Base-by-base conservation (phyloP, 2,888 invertebrate species). In the Diabrotica balteata region DNA sequence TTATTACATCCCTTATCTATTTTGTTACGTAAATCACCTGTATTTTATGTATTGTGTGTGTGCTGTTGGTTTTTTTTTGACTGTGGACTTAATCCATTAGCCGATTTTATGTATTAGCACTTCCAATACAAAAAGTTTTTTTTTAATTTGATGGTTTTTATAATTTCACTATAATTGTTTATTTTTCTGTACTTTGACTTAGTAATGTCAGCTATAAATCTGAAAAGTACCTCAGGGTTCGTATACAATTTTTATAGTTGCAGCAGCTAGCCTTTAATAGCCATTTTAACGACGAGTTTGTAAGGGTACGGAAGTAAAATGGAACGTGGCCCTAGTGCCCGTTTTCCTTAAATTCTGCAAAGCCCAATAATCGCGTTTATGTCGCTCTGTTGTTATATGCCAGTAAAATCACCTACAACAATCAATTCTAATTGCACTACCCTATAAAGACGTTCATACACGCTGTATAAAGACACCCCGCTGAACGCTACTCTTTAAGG, bases 381-480 rank as follows among this genome's bases (percentile, higher is more conserved):
- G 80, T 80, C 78, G 76, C 74, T 73, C 75, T 77, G 80, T 76
- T 77, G 80, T 81, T 81, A 80, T 81, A 78, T 77, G 78, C 79
- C 79, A 79, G 81, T 81, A 82, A 81, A 83, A 82, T 82, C 83
- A 82, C 82, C 81, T 81, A 80, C 80, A 81, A 81, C 82, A 81
- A 83, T 83, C 82, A 82, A 80, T 82, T 82, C 80, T 83, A 82
- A 83, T 83, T 83, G 82, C 81, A 80, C 79, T 79, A 79, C 80
- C 80, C 81, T 80, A 81, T 82, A 82, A 82, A 81, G 79, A 77
- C 79, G 78, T 70, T 77, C 77, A 76, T 78, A 78, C 76, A 78
- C 72, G 78, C 73, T 74, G 78, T 80, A 80, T 80, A 81, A 79
- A 79, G 79, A 73, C 76, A 79, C 77, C 81, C 80, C 76, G 79